Evolutionary conservation across 2,797 vertebrate genomes (phyloP).

Genomic region (Hylomyscus alleni): DNA sequence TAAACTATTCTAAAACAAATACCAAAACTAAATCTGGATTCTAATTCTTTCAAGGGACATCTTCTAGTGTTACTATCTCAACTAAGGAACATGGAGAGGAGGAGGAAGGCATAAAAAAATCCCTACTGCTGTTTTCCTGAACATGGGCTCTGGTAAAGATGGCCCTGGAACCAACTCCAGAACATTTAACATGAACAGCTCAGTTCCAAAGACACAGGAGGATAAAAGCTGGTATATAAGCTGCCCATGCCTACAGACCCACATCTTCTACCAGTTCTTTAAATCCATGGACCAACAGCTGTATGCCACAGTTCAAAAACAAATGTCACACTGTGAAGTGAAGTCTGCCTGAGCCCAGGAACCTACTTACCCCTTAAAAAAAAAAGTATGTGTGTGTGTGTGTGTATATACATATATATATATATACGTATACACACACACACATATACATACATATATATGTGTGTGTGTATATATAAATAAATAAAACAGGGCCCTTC

Average conservation of each 20-base stretch:
- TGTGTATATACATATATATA: no score
- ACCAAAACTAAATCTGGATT: neutral
- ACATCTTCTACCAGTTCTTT: neutral
- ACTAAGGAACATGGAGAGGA: neutral
- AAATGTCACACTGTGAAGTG: neutral
- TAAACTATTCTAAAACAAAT: constrained; percentile 4
- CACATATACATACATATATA: no score
- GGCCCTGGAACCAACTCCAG: neutral
- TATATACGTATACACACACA: no score
- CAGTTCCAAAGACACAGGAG: neutral
- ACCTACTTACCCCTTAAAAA: neutral
- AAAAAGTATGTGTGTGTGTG: neutral
- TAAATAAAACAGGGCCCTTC: neutral
- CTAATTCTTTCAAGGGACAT: neutral
- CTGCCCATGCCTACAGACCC: neutral
- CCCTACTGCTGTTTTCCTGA: no score
- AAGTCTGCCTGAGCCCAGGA: neutral
- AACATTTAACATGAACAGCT: neutral
- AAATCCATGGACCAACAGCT: neutral
- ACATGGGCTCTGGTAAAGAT: neutral
- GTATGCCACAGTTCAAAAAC: neutral
- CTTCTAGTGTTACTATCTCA: constrained; percentile 2
- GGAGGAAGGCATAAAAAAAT: neutral
- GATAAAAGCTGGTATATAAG: neutral
- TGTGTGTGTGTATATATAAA: no score